A percentile compares a stretch with the other conserved stretches of the same genome.
These are phyloP conservation scores for Leptoteleia sp. DNA, from an alignment of 1,140 invertebrate species.

Conservation along the genomic window DNA sequence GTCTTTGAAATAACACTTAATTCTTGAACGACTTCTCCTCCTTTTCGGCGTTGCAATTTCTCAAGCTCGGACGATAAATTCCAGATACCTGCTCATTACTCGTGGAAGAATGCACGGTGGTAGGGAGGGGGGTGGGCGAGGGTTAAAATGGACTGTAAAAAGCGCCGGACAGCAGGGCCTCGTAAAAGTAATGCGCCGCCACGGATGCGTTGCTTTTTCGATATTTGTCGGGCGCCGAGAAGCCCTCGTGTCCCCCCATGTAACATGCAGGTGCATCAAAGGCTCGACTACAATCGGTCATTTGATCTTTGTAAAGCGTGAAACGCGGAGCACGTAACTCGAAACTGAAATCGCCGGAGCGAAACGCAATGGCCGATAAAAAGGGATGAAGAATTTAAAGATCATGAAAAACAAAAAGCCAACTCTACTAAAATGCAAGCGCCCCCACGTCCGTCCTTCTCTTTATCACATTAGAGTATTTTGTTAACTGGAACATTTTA, in stretches of 20 bases:
- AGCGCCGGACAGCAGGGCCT: slow-evolving; percentile 5
- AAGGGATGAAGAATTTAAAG: slow-evolving; percentile 10
- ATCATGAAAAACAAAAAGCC: slow-evolving; percentile 21
- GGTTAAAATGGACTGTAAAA: slow-evolving; percentile 40
- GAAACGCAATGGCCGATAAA: slow-evolving; percentile 29
- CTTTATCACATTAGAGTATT: background rate
- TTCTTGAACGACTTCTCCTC: slow-evolving; percentile 6
- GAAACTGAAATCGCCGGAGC: slow-evolving; percentile 41
- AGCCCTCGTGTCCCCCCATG: slow-evolving; percentile 14
- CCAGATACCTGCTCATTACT: slow-evolving; percentile 34
- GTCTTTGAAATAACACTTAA: background rate
- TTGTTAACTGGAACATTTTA: too few relatives aligned
- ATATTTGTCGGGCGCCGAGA: slow-evolving; percentile 11
- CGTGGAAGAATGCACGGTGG: slow-evolving; percentile 17
- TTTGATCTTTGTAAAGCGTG: slow-evolving; percentile 64
- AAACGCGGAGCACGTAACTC: slow-evolving; percentile 43
- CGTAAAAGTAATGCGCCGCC: slow-evolving; percentile 29
- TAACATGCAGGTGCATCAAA: slow-evolving; percentile 46
- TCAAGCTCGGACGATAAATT: slow-evolving; percentile 30
- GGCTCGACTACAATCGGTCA: slow-evolving; percentile 48
- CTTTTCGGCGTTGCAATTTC: slow-evolving; percentile 2
- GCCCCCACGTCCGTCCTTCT: too few relatives aligned
- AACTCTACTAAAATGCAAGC: background rate
- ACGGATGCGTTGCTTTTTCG: slow-evolving; percentile 20
- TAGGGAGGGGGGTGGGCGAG: too few relatives aligned